These are phyloP conservation scores for Liopterus haemorrhoidalis DNA, from an alignment of 2,888 invertebrate genomes.

Conservation along the genomic window DNA sequence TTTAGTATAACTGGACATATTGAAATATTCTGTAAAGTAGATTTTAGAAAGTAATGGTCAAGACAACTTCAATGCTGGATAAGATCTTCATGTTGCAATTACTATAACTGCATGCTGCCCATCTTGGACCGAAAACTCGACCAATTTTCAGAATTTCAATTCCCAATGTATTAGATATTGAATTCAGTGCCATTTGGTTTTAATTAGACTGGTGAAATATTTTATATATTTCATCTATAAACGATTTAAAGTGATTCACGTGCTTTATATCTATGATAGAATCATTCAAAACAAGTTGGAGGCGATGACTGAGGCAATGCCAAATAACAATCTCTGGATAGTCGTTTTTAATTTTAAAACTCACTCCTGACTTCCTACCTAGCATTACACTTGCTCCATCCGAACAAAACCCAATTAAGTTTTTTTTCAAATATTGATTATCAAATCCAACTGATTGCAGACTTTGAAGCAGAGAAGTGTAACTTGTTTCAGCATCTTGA, in stretches of 20 bases:
- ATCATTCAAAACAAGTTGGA: conserved; percentile 25
- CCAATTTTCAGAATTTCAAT: conserved; percentile 24
- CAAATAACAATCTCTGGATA: conserved; percentile 14
- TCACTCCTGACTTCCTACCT: conserved; percentile 18
- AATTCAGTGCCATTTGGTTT: conserved; percentile 17
- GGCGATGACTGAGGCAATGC: conserved; percentile 24
- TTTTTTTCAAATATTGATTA: conserved; percentile 16
- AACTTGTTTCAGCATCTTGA: conserved; percentile 19
- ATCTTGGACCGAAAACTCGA: conserved; percentile 22
- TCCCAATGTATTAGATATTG: conserved; percentile 16
- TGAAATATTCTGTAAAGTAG: no score
- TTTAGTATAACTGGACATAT: no score
- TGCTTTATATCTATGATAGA: conserved; percentile 20
- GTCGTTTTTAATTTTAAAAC: not conserved
- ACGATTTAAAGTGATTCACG: conserved; percentile 26
- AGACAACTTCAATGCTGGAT: conserved; percentile 4
- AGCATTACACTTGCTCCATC: conserved; percentile 18
- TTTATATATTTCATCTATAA: conserved; percentile 23
- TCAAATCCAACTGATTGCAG: conserved; percentile 18
- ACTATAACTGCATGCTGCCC: conserved; percentile 23
- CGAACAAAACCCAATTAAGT: conserved; percentile 11
- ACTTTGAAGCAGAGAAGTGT: conserved; percentile 16
- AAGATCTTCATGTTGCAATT: conserved; percentile 12
- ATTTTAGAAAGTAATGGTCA: no score
- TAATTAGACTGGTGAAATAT: conserved; percentile 15